Base-by-base conservation (phyloP, 2,888 invertebrate genomes). In the Orchesella flavescens region DNA sequence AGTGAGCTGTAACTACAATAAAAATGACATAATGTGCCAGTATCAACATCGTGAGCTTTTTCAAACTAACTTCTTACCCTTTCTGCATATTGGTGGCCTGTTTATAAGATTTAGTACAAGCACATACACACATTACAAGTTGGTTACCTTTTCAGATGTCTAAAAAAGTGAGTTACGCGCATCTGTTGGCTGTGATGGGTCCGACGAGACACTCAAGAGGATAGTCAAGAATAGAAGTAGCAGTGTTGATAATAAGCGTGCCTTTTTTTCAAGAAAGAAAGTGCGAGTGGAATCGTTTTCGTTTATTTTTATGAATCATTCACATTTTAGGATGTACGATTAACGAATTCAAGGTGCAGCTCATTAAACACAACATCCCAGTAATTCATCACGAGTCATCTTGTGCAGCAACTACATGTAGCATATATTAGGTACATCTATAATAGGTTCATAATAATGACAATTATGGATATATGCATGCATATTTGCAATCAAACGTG, bases 301-400 rank as follows among this genome's bases (percentile, higher is more conserved):
- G 66, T 76, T 76, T 66, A 66, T 43, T 66, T 75, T 76, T 66
- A 66, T 55, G 66, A 76, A 34, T 66, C 57, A 66, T 66, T 76
- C 43, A 13, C 76, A 55, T 53, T 66, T 66, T 65, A 43, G 73
- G 61, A 73, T 73, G 65, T 5, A 10, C 15, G 65, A 65, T 61
- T 53, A 55, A 66, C 23, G 66, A 55, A 65, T 83, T 83, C 82
- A 83, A 83, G 82, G 82, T 66, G 82, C 76, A 83, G 82, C 72
- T 74, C 81, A 81, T 74, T 81, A 80, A 7, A 65, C 23, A 19
- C 15, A 61, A 17, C 76, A 43, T 61, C 63, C 49, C 17, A 24
- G 76, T 59, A 44, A 77, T 68, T 77, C 57, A 68, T 77, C 68
- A 68, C 46, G 76, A 66, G 12, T 68, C 43, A 66, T 49, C 34